Conservation (phyloP, 2,113 vertebrate genomes). For the Telmatochromis sp. region DNA sequence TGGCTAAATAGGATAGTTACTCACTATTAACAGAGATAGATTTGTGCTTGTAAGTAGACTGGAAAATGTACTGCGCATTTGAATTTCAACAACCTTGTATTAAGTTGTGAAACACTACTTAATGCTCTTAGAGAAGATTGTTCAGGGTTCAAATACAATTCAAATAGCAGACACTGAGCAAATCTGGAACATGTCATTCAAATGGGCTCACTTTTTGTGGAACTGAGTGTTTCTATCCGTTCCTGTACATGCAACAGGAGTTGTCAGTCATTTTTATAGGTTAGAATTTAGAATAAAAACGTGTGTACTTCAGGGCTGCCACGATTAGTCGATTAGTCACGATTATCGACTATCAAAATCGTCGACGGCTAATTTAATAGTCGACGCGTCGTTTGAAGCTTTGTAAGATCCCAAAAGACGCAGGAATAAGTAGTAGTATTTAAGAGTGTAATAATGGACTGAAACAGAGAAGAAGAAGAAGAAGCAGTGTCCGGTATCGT, state of each 20-base stretch:
- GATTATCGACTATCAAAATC: not conserved
- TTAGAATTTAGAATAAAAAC: not conserved
- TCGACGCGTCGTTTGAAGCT: not conserved
- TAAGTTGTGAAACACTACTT: not conserved
- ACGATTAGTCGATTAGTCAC: not conserved
- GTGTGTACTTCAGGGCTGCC: not conserved
- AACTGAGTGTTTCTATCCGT: not conserved
- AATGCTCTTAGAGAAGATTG: not conserved
- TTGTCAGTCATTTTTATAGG: not conserved
- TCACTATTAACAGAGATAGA: not conserved
- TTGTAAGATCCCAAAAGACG: not conserved
- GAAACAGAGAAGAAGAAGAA: not conserved
- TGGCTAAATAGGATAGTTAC: not conserved
- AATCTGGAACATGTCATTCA: not conserved
- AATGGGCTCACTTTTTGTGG: not conserved
- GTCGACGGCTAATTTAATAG: not conserved
- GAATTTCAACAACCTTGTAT: not conserved
- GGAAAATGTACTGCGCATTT: not conserved
- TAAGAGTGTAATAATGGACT: not conserved
- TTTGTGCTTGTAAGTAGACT: not conserved
- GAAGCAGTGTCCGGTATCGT: not conserved
- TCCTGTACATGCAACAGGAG: not conserved
- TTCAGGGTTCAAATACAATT: not conserved
- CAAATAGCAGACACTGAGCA: not conserved
- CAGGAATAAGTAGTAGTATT: not conserved